These are phyloP conservation scores for Erannis defoliaria DNA, from an alignment of 2,888 invertebrate genomes.

Conservation along the genomic window DNA sequence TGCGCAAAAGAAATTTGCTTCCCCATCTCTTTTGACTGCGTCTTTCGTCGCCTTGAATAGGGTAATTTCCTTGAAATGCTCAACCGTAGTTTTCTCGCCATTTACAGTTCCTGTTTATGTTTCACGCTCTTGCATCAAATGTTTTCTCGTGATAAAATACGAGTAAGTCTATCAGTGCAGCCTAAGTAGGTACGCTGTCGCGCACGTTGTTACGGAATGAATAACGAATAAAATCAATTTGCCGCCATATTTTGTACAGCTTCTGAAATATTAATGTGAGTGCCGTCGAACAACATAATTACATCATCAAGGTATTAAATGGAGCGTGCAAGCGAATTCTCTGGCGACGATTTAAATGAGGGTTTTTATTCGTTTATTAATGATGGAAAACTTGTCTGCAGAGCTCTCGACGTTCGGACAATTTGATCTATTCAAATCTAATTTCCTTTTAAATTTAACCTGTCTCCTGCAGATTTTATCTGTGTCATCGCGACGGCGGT, in stretches of 20 bases:
- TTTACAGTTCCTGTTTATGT: constrained; percentile 56
- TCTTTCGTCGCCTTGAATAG: constrained; percentile 71
- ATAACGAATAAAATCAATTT: constrained; percentile 45
- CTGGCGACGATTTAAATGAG: constrained; percentile 26
- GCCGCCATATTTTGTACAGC: constrained; percentile 37
- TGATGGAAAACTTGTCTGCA: constrained; percentile 50
- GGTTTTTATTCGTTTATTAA: constrained; percentile 37
- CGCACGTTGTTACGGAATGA: constrained; percentile 30
- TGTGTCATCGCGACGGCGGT: constrained; percentile 68
- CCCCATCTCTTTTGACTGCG: constrained; percentile 68
- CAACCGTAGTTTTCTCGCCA: constrained; percentile 57
- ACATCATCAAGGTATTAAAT: constrained; percentile 39
- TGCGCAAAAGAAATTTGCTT: constrained; percentile 76
- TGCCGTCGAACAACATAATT: constrained; percentile 39
- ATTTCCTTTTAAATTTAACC: constrained; percentile 79
- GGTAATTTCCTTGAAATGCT: constrained; percentile 72
- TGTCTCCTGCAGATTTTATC: constrained; percentile 80
- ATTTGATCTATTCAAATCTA: constrained; percentile 77
- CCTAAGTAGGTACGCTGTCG: constrained; percentile 26
- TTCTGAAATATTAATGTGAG: constrained; percentile 38
- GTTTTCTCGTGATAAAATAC: constrained; percentile 44
- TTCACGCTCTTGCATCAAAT: constrained; percentile 51
- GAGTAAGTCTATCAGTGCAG: constrained; percentile 43
- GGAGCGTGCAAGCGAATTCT: constrained; percentile 32
- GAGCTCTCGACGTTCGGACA: constrained; percentile 61